Conservation (phyloP, 1,140 invertebrate genomes). For the Olivierus martensii region DNA sequence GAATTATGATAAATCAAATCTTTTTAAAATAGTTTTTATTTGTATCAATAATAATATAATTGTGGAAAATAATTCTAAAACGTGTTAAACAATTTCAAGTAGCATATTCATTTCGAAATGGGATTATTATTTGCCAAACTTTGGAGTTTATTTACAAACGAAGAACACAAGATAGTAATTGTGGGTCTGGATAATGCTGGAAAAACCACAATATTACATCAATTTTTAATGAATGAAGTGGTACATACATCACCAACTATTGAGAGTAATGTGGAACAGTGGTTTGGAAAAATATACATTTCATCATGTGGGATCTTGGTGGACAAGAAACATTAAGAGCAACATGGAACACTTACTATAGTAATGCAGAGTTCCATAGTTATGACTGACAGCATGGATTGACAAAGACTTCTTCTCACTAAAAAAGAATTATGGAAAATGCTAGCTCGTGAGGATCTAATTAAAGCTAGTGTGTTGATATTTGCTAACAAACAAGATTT, state of each 20-base stretch:
- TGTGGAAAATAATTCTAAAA: too few species aligned
- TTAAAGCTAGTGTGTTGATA: conserved; percentile 82
- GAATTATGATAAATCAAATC: too few species aligned
- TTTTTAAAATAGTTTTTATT: too few species aligned
- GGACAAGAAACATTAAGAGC: conserved; percentile 87
- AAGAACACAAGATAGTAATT: conserved; percentile 96
- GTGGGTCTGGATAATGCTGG: conserved; percentile 98
- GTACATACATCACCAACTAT: conserved; percentile 97
- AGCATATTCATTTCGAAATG: too few species aligned
- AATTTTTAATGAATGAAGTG: conserved; percentile 95
- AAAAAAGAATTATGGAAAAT: conserved; percentile 89
- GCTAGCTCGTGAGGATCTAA: conserved; percentile 81
- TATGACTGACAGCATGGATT: conserved; percentile 92
- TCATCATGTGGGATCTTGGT: conserved; percentile 97
- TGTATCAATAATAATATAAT: too few species aligned
- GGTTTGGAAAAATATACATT: conserved; percentile 92
- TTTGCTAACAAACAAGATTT: conserved; percentile 97
- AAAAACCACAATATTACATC: conserved; percentile 98
- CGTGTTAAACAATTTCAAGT: too few species aligned
- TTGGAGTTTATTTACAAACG: too few species aligned
- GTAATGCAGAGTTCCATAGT: conserved; percentile 95
- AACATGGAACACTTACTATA: conserved; percentile 97
- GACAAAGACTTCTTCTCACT: conserved; percentile 75
- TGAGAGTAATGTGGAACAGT: conserved; percentile 96
- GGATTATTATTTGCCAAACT: too few species aligned